Conservation (phyloP, 2,888 invertebrate genomes). For the Phytoseiulus persimilis region DNA sequence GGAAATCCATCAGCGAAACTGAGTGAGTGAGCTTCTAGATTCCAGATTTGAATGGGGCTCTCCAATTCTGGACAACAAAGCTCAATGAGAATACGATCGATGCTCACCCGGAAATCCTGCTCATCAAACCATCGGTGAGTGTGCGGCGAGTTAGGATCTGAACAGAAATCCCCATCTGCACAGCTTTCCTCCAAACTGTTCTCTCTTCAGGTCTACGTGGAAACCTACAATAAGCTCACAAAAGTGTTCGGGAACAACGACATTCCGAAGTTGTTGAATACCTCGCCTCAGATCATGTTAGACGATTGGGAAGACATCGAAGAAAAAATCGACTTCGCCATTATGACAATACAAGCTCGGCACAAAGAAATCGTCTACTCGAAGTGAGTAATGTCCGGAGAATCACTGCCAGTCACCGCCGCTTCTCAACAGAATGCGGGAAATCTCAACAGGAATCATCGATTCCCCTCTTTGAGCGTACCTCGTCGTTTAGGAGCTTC, state of each 20-base stretch:
- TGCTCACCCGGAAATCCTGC: neutral
- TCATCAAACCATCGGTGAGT: neutral
- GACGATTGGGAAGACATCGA: slow-evolving; percentile 8
- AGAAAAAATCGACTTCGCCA: slow-evolving; percentile 21
- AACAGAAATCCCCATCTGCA: too few species aligned
- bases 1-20: too few species aligned
- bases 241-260: neutral
- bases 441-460: too few species aligned
- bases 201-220: neutral
- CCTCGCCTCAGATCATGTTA: neutral
- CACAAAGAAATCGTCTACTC: slow-evolving; percentile 24
- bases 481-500: too few species aligned
- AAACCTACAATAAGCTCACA: neutral
- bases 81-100: neutral
- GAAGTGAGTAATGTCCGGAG: neutral
- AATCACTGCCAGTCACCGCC: neutral
- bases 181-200: too few species aligned
- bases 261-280: neutral
- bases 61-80: neutral
- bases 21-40: neutral
- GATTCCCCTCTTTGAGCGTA: too few species aligned
- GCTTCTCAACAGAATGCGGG: neutral
- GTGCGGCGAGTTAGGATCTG: neutral
- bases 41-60: neutral
- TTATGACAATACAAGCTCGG: neutral